phyloP scores from a whole-genome alignment of 92 coral and sea anemone genomes.

The Paramuricea clavata region DNA sequence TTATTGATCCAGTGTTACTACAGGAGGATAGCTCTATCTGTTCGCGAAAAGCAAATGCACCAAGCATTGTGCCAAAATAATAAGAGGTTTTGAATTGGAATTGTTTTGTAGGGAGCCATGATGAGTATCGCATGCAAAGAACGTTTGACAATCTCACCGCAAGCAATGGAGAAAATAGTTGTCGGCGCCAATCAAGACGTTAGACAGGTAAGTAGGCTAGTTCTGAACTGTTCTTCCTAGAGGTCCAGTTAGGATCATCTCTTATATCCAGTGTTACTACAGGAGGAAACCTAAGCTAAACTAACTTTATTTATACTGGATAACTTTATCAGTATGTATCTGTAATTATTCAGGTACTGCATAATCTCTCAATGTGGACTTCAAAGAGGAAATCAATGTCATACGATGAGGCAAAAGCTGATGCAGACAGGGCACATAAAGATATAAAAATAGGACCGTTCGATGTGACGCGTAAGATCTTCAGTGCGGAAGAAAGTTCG shows the following conservation, averaged over 20 bases:
- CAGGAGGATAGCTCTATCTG: neutral
- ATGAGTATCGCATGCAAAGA: conserved; percentile 95
- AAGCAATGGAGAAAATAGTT: conserved; percentile 96
- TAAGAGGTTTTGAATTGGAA: neutral
- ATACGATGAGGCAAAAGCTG: conserved; percentile 89
- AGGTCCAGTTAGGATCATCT: too few species aligned
- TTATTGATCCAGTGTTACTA: too few species aligned
- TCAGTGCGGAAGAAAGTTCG: conserved; percentile 79
- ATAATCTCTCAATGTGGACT: conserved; percentile 95
- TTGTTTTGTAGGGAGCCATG: conserved; percentile 84
- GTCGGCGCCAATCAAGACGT: conserved; percentile 95
- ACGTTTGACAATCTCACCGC: conserved; percentile 86
- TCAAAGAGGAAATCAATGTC: conserved; percentile 82
- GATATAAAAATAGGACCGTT: conserved; percentile 93
- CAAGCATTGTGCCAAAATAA: too few species aligned
- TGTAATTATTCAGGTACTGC: conserved; percentile 68
- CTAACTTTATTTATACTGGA: too few species aligned
- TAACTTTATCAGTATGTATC: neutral
- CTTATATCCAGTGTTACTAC: too few species aligned
- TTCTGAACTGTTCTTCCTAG: too few species aligned
- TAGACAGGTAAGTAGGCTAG: conserved; percentile 74
- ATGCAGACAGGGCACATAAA: conserved; percentile 87
- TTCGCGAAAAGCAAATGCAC: too few species aligned
- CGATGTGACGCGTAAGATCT: conserved; percentile 84
- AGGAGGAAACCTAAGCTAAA: too few species aligned